phyloP scores from a whole-genome alignment of 2,113 vertebrate genomes.

The Gallinago jamesoni region DNA sequence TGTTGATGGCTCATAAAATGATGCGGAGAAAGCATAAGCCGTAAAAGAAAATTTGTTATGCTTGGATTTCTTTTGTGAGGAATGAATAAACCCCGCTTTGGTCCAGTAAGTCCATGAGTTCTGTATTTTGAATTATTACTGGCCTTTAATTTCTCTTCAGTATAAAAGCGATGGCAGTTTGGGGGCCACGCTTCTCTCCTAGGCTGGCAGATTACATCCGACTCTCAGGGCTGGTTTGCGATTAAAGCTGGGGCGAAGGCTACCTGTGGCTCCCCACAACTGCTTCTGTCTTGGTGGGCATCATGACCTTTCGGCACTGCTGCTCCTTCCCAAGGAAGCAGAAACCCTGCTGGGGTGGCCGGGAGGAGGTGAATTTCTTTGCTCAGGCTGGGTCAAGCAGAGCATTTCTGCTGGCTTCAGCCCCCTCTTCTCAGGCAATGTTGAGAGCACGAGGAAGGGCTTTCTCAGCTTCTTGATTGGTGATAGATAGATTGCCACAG shows the following conservation, averaged over 20 bases:
- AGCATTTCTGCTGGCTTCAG: not conserved
- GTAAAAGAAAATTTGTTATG: not conserved
- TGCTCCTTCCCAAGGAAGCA: not conserved
- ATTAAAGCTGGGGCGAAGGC: not conserved
- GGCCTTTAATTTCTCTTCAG: not conserved
- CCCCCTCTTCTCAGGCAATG: not conserved
- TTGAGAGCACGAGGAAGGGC: not conserved
- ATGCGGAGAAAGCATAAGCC: not conserved
- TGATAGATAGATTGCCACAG: not conserved
- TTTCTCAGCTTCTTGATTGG: not conserved
- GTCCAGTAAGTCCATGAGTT: not conserved
- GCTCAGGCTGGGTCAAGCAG: not conserved
- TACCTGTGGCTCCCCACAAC: not conserved
- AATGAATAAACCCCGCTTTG: not conserved
- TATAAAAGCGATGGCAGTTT: not conserved
- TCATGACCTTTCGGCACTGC: rapidly evolving
- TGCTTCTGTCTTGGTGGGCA: not conserved
- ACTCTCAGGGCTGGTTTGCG: not conserved
- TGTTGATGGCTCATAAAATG: not conserved
- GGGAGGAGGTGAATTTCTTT: not conserved
- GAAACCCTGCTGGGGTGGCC: rapidly evolving
- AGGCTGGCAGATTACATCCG: not conserved
- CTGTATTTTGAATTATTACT: not conserved
- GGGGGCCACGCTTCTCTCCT: not conserved
- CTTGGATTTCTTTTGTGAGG: not conserved